Evolutionary conservation across 1,140 invertebrate genomes (phyloP), one percentile per base, ranked within the genome.

Genomic region (Drosophila sp.): DNA sequence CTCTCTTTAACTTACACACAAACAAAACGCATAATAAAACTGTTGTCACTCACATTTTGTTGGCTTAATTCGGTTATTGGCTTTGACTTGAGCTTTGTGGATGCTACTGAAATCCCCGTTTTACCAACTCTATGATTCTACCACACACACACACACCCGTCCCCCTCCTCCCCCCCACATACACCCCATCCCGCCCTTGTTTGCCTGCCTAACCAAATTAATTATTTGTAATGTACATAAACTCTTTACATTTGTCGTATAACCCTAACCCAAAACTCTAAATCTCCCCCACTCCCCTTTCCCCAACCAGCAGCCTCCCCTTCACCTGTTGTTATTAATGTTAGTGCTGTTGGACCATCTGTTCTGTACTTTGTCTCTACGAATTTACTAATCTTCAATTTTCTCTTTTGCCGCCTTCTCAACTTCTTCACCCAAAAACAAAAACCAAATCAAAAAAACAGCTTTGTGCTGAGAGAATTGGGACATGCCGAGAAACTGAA

Each of bases 381-480:
- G 14, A 46, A 4, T 46, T 69, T 51, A 29, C 57, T 69, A 62
- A 69, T 69, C 9, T 27, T 50, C 41, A 13, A 18, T 25, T 45
- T 8, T 64, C 25, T 65, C 38, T 54, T 50, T 38, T 62, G 57
- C 14, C 40, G 14, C 43, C 61, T 18, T 66, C 53, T 64, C 40
- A 53, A 59, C 27, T n/a, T 34, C 29, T 21, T 9, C 16, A 32
- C 16, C 34, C 14, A 41, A 41, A 41, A 41, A 16, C 6, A 14
- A 41, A 14, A 41, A 43, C 2, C 8, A 43, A 18, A n/a, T n/a
- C n/a, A 43, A 43, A 13, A 36, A 34, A 11, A 61, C 61, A 95
- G 94, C 72, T 95, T 92, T 81, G 92, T 94, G 43, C 82, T 94
- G 11, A 89, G 92, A 76, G 93, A 95, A 91, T 81, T 95, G 51